Evolutionary conservation across 2,797 vertebrate genomes (phyloP), one percentile per base, ranked within the genome.

Genomic region (Cetoscarus ocellatus): DNA sequence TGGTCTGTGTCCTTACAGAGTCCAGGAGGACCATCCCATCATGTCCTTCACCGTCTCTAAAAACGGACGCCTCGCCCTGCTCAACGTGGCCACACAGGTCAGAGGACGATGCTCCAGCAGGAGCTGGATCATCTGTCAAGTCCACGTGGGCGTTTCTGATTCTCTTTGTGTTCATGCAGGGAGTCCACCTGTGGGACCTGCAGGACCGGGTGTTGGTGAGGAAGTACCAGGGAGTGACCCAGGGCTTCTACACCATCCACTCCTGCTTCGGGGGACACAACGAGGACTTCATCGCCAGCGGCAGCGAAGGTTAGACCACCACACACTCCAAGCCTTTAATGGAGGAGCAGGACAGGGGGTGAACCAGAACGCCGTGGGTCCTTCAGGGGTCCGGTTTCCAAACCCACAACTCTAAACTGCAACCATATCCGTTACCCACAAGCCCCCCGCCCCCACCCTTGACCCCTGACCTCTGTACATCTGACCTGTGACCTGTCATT

Each of bases 11-110:
- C 35, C 0, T 95, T 94, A 64, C 93, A 99, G 97, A 94, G 97
- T 99, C 74, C 97, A 98, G 91, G 97, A 99, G 93, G 97, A 98
- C 93, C 97, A 98, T 88, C 97, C 97, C 71, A 96, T 99, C 87
- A 99, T 99, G 97, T 99, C 97, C 59, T 99, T 99, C 91, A 98
- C 97, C 71, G 96, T 99, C 91, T 99, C 97, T 90, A 98, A 96
- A 94, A 98, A 96, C 60, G 97, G 97, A 92, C 95, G 97, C 89
- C 92, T 98, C 95, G 97, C 97, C 91, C 96, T 99, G 93, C 96
- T 99, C 93, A 99, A 99, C 88, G 97, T 99, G 88, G 97, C 97
- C 85, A 98, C 96, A 95, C 97, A 99, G 97, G 97, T 98, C 51
- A 83, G 82, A 55, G 55, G n/a, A 47, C 36, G 17, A 10, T 36